Evolutionary conservation across 2,113 vertebrate genomes (phyloP).

Genomic region (Vimba vimba): DNA sequence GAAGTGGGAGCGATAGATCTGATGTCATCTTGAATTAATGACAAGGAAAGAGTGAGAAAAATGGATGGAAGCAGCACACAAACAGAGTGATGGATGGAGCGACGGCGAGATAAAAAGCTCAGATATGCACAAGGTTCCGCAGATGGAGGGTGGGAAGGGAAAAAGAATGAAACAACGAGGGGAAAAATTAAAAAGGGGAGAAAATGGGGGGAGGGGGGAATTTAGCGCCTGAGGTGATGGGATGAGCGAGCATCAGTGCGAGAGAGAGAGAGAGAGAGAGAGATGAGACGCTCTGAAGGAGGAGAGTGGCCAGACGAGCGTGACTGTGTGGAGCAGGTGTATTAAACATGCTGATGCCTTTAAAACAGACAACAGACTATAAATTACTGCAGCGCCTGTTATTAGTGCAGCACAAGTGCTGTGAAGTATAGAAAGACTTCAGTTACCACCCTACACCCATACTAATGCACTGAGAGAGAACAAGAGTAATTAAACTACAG

Average conservation of each 20-base stretch:
- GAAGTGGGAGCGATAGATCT: conserved; percentile 52
- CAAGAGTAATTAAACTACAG: conserved; percentile 55
- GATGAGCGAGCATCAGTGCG: conserved; percentile 43
- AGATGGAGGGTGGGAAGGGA: conserved; percentile 5
- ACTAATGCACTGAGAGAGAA: conserved; percentile 53
- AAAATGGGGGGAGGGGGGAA: conserved; percentile 31
- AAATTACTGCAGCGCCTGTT: conserved; percentile 60
- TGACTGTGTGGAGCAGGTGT: conserved; percentile 60
- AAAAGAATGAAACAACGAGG: conserved; percentile 13
- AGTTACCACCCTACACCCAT: conserved; percentile 54
- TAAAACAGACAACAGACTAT: conserved; percentile 63
- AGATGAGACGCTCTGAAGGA: conserved; percentile 20
- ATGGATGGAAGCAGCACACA: conserved; percentile 38
- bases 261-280: conserved; percentile 12
- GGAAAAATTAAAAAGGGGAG: conserved; percentile 42
- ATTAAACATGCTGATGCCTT: conserved; percentile 63
- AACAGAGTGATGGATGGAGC: conserved; percentile 54
- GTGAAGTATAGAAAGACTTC: conserved; percentile 59
- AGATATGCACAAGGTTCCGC: conserved; percentile 13
- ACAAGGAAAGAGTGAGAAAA: conserved; percentile 48
- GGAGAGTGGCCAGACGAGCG: conserved; percentile 55
- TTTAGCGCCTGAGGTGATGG: conserved; percentile 50
- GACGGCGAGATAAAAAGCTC: conserved; percentile 23
- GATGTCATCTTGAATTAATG: conserved; percentile 57
- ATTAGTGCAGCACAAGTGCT: conserved; percentile 57